Conservation (phyloP, 2,888 invertebrate species). For the Drosophila kuntzei region DNA sequence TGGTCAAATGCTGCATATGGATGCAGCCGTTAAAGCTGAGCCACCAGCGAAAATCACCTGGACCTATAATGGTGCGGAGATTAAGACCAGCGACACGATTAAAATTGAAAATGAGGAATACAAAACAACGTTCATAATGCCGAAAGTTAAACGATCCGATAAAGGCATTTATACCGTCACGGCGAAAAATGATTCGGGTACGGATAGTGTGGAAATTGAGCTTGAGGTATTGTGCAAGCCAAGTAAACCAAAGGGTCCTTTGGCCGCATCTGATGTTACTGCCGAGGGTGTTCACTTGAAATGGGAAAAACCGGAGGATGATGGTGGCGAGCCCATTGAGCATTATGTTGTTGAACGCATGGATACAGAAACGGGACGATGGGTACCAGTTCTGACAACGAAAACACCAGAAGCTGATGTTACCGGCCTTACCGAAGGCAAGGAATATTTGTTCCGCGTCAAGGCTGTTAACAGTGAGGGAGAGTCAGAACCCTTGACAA, state of each 20-base stretch:
- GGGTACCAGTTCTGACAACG: conserved; percentile 95
- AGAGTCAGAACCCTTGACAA: conserved; percentile 98
- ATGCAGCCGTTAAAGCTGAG: conserved; percentile 97
- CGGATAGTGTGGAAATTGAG: conserved; percentile 95
- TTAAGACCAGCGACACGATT: conserved; percentile 90
- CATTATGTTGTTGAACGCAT: conserved; percentile 98
- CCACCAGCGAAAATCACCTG: conserved; percentile 97
- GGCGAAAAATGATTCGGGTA: conserved; percentile 97
- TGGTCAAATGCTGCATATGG: conserved; percentile 95
- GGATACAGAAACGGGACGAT: conserved; percentile 96
- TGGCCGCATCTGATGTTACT: conserved; percentile 95
- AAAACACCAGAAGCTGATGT: conserved; percentile 94
- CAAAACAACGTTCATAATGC: conserved; percentile 94
- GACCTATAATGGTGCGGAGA: conserved; percentile 90
- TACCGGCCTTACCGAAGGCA: conserved; percentile 96
- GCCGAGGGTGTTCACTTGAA: conserved; percentile 96
- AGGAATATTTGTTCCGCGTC: conserved; percentile 98
- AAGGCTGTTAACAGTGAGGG: conserved; percentile 98
- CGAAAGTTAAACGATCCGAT: conserved; percentile 93
- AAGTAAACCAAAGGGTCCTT: conserved; percentile 96
- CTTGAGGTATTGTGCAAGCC: conserved; percentile 93
- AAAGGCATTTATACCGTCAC: conserved; percentile 95
- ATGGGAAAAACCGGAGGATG: conserved; percentile 98
- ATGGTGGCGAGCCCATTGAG: conserved; percentile 97
- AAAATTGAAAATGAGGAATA: conserved; percentile 96